phyloP scores from a whole-genome alignment of 2,888 invertebrate species.

The Dascillus cervinus region DNA sequence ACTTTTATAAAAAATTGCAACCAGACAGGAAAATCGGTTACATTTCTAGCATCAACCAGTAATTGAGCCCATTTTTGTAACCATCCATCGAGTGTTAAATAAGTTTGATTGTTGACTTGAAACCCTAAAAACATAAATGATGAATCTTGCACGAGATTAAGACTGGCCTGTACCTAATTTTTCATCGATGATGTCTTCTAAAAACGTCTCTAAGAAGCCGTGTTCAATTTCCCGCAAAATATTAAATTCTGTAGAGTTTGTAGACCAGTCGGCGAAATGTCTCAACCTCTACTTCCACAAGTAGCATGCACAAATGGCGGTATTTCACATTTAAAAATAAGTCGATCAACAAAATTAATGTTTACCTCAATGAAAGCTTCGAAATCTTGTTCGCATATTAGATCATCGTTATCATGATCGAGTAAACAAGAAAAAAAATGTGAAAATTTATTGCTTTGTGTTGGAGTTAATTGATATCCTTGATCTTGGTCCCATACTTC shows the following conservation, averaged over 20 bases:
- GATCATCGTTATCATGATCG: slow-evolving; percentile 65
- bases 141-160: too few species aligned
- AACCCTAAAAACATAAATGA: slow-evolving; percentile 29
- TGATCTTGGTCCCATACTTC: slow-evolving; percentile 46
- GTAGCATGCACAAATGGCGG: slow-evolving; percentile 27
- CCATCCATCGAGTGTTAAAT: slow-evolving; percentile 62
- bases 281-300: slow-evolving; percentile 50
- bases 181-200: slow-evolving; percentile 48
- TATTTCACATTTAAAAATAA: slow-evolving; percentile 4
- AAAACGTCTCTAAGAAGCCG: slow-evolving; percentile 62
- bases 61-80: slow-evolving; percentile 60
- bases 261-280: slow-evolving; percentile 71
- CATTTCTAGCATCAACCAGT: slow-evolving; percentile 44
- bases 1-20: slow-evolving; percentile 66
- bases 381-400: slow-evolving; percentile 63
- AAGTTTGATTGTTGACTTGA: slow-evolving; percentile 38
- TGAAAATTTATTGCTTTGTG: slow-evolving; percentile 62
- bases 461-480: slow-evolving; percentile 51
- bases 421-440: slow-evolving; percentile 64
- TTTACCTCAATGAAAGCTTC: slow-evolving; percentile 59
- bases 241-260: slow-evolving; percentile 64
- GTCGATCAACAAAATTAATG: slow-evolving; percentile 7
- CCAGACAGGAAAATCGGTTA: slow-evolving; percentile 64
- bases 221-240: slow-evolving; percentile 63
- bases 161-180: slow-evolving; percentile 52